phyloP scores from a whole-genome alignment of 1,140 invertebrate genomes.

The Apis dorsata region DNA sequence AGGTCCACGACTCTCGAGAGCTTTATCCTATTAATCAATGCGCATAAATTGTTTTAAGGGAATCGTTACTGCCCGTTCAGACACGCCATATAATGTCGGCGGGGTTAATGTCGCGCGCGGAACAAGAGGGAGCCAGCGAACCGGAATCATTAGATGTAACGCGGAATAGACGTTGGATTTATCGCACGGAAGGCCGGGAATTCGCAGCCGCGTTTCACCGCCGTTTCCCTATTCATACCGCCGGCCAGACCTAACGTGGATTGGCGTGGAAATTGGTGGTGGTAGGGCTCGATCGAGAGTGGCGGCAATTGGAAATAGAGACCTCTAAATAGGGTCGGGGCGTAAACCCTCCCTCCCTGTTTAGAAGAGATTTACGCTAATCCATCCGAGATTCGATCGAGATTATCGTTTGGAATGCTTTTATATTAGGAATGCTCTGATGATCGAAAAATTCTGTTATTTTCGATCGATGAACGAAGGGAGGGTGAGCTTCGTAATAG shows the following conservation, averaged over 20 bases:
- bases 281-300: constrained; percentile 13
- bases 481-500: background rate
- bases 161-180: constrained; percentile 59
- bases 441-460: background rate
- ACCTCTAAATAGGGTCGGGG: background rate
- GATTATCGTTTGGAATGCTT: background rate
- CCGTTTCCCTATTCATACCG: constrained; percentile 36
- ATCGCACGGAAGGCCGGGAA: constrained; percentile 52
- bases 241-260: background rate
- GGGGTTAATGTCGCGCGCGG: constrained; percentile 63
- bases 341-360: background rate
- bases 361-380: constrained; percentile 15
- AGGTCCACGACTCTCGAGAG: constrained; percentile 43
- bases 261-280: constrained; percentile 9
- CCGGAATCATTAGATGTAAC: constrained; percentile 65
- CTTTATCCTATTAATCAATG: constrained; percentile 69
- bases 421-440: background rate
- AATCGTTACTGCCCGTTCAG: constrained; percentile 65
- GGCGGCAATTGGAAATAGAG: constrained; percentile 3
- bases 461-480: background rate
- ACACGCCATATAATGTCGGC: constrained; percentile 51
- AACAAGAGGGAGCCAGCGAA: constrained; percentile 53
- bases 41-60: constrained; percentile 69
- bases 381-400: background rate
- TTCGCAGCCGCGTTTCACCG: constrained; percentile 36